Evolutionary conservation across 64 coral and sea anemone species (phyloP).

Genomic region (Actinia tenebrosa): DNA sequence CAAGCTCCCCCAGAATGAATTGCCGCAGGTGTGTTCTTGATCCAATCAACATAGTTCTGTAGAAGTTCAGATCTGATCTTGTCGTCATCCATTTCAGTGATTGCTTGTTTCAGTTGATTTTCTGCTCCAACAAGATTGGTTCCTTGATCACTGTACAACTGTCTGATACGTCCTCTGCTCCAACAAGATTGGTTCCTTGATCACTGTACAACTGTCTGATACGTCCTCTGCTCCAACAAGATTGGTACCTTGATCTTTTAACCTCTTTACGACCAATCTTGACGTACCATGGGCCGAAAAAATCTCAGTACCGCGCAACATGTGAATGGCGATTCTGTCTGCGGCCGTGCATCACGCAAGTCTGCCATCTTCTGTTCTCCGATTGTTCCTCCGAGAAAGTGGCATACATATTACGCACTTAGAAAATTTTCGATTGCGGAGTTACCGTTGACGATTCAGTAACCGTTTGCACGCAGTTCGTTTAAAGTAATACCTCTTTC

Average conservation of each 20-base stretch:
- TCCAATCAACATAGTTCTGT: conserved; percentile 32
- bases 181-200: neutral
- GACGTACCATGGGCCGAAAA: conserved; percentile 16
- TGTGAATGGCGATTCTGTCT: conserved; percentile 7
- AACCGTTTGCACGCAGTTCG: neutral
- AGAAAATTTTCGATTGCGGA: neutral
- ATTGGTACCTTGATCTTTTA: too few species aligned
- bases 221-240: conserved; percentile 9
- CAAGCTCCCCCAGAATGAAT: conserved; percentile 8
- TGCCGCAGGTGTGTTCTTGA: neutral
- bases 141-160: conserved; percentile 31
- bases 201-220: neutral
- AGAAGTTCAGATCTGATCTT: conserved; percentile 27
- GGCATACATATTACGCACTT: conserved; percentile 15
- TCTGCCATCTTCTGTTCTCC: conserved; percentile 27
- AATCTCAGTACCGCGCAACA: conserved; percentile 21
- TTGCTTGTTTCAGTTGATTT: conserved; percentile 11
- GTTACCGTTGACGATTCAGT: neutral
- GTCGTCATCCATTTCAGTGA: conserved; percentile 11
- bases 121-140: conserved; percentile 48
- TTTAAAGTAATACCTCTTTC: conserved; percentile 8
- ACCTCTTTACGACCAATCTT: neutral
- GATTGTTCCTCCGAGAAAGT: neutral
- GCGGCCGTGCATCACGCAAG: neutral
- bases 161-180: conserved; percentile 1